Evolutionary conservation across 2,888 invertebrate genomes (phyloP).

Genomic region (Drosophila macrospina): DNA sequence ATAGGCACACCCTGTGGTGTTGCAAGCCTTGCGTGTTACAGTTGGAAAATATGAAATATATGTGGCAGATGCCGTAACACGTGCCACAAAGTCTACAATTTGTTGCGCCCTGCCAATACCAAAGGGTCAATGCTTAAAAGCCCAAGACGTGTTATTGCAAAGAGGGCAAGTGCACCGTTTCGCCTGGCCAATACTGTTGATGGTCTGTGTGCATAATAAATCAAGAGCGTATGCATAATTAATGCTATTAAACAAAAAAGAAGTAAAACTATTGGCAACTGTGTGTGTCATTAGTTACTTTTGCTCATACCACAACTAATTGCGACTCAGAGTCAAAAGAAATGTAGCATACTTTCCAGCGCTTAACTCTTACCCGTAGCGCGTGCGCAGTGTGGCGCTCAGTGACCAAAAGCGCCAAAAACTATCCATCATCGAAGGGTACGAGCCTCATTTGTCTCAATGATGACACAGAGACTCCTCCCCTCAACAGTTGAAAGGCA

Average conservation of each 20-base stretch:
- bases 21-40: conserved; percentile 14
- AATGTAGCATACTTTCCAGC: conserved; percentile 56
- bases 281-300: conserved; percentile 55
- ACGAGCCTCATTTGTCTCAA: conserved; percentile 27
- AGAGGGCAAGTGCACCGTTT: conserved; percentile 32
- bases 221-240: conserved; percentile 68
- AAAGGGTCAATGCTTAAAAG: conserved; percentile 18
- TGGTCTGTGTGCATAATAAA: conserved; percentile 67
- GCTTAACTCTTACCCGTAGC: conserved; percentile 67
- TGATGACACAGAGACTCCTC: conserved; percentile 3
- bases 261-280: conserved; percentile 40
- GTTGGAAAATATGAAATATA: conserved; percentile 17
- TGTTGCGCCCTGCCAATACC: conserved; percentile 29
- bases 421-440: conserved; percentile 68
- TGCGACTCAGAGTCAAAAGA: conserved; percentile 33
- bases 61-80: conserved; percentile 16
- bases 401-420: conserved; percentile 68
- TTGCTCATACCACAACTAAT: conserved; percentile 43
- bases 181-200: conserved; percentile 14
- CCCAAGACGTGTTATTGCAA: conserved; percentile 29
- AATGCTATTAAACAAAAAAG: conserved; percentile 42
- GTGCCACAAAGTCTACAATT: conserved; percentile 30
- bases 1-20: conserved; percentile 17
- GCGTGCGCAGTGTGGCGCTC: conserved; percentile 65
- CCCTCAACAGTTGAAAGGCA: conserved; percentile 6